These are phyloP conservation scores for Sceliomorpha sp. DNA, from an alignment of 2,888 invertebrate genomes.

Conservation along the genomic window DNA sequence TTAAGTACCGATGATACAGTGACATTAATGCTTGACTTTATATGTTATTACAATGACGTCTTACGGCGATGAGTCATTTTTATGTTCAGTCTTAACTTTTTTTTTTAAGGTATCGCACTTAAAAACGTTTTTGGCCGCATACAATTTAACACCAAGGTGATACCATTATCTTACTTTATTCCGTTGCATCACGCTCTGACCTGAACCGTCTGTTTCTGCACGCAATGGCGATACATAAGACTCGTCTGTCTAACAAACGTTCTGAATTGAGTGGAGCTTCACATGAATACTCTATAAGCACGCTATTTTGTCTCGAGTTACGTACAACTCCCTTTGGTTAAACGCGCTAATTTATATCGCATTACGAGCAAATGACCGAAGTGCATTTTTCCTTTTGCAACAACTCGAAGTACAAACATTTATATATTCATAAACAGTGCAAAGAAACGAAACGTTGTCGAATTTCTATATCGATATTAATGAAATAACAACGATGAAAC, in stretches of 20 bases:
- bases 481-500: too few species aligned
- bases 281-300: conserved; percentile 4
- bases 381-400: neutral
- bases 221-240: conserved; percentile 5
- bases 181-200: conserved; percentile 4
- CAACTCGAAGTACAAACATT: neutral
- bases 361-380: neutral
- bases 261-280: neutral
- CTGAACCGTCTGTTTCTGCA: conserved; percentile 5
- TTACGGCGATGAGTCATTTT: too few species aligned
- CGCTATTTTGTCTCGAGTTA: neutral
- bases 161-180: conserved; percentile 4
- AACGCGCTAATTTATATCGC: neutral
- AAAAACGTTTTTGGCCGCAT: too few species aligned
- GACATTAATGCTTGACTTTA: too few species aligned
- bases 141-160: neutral
- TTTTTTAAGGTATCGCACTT: too few species aligned
- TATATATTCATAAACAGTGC: neutral
- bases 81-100: too few species aligned
- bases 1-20: too few species aligned
- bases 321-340: neutral
- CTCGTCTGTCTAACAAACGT: neutral
- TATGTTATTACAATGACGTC: too few species aligned
- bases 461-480: too few species aligned
- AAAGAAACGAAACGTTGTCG: too few species aligned